phyloP scores from a whole-genome alignment of 2,797 vertebrate genomes.

The Dendrocincla tyrannina region DNA sequence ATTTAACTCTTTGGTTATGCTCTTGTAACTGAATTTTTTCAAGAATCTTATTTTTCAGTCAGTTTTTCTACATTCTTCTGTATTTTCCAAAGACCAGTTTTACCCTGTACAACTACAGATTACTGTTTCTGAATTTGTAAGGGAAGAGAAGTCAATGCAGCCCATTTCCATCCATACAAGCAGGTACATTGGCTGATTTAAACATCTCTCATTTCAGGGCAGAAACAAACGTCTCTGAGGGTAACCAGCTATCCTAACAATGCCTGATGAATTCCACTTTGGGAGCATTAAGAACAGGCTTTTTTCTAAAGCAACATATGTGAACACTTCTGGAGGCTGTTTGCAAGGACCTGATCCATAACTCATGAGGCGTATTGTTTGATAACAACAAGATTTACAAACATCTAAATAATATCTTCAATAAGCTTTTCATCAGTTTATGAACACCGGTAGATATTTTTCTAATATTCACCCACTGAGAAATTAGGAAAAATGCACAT shows the following conservation, averaged over 20 bases:
- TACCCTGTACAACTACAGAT: not conserved
- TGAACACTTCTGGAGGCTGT: not conserved
- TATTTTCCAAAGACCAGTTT: not conserved
- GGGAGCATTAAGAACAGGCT: not conserved
- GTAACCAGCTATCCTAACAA: not conserved
- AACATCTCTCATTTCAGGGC: not conserved
- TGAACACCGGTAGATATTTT: not conserved
- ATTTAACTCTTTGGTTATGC: not conserved
- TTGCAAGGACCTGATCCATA: slow-evolving; percentile 9
- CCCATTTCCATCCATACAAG: not conserved
- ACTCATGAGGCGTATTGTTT: not conserved
- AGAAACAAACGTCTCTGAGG: not conserved
- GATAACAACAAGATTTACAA: not conserved
- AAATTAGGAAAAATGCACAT: not conserved
- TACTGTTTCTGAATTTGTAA: not conserved
- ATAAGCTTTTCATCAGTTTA: not conserved
- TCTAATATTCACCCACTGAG: not conserved
- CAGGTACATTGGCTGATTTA: not conserved
- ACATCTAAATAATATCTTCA: not conserved
- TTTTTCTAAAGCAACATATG: slow-evolving; percentile 15
- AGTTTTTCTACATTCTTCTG: not conserved
- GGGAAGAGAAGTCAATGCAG: not conserved
- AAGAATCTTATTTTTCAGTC: fast-evolving
- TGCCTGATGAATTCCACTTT: not conserved
- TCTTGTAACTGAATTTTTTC: no score